A percentile compares a stretch with the other conserved stretches of the same genome.
Evolutionary conservation across 2,113 vertebrate species (phyloP).

Genomic region (Pelusios castaneus): DNA sequence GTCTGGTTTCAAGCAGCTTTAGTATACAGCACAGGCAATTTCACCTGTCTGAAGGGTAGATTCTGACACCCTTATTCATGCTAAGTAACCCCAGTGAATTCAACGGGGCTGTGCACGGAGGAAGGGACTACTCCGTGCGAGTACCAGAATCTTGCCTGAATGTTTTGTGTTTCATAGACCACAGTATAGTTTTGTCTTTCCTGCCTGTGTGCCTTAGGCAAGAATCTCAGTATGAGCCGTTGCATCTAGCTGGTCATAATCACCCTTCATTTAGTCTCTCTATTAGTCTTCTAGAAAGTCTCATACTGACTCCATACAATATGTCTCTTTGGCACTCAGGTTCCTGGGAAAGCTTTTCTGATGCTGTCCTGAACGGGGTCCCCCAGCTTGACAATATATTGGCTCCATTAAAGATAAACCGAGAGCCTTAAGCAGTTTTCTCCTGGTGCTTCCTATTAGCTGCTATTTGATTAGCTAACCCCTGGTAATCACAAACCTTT

Average conservation of each 20-base stretch:
- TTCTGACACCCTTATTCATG: conserved; percentile 13
- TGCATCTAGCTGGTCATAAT: conserved; percentile 49
- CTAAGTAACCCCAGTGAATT: background rate
- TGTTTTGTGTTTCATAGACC: background rate
- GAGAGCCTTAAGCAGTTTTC: conserved; percentile 28
- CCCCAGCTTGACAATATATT: conserved; percentile 1
- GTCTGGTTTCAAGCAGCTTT: conserved; percentile 8
- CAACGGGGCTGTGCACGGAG: background rate
- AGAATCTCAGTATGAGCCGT: conserved; percentile 30
- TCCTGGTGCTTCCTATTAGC: conserved; percentile 50
- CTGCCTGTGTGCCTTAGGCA: background rate
- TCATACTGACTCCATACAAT: conserved; percentile 14
- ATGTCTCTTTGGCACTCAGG: conserved; percentile 34
- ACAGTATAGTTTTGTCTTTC: conserved; percentile 22
- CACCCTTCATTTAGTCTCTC: conserved; percentile 18
- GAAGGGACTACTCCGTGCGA: conserved; percentile 12
- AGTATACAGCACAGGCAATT: conserved; percentile 27
- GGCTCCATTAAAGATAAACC: background rate
- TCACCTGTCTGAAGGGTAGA: conserved; percentile 6
- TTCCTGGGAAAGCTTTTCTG: conserved; percentile 15
- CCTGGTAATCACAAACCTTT: conserved; percentile 25
- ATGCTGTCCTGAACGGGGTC: conserved; percentile 34
- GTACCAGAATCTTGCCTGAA: background rate
- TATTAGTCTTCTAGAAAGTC: background rate
- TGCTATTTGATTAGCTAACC: conserved; percentile 61